A percentile compares a stretch with the other conserved stretches of the same genome.
These are phyloP conservation scores for Catharus ustulatus DNA, from an alignment of 2,797 vertebrate genomes.

Conservation along the genomic window DNA sequence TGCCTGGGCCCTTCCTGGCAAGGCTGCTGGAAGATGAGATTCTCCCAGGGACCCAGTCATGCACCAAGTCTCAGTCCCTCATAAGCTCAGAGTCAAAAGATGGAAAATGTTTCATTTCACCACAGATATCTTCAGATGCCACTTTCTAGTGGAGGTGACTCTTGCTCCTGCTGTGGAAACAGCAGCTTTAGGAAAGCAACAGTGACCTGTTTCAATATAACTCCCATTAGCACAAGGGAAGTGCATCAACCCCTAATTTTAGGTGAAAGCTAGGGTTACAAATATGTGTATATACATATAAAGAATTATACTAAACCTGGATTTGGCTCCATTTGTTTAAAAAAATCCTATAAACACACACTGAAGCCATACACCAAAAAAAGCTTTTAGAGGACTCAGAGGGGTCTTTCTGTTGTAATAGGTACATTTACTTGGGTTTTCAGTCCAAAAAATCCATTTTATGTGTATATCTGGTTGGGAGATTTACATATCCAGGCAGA, in stretches of 20 bases:
- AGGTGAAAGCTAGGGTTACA: constrained; percentile 8
- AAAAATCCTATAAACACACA: constrained; percentile 26
- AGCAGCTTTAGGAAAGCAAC: not conserved
- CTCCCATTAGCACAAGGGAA: not conserved
- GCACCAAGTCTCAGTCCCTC: not conserved
- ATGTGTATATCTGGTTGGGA: constrained; percentile 38
- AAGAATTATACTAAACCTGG: constrained; percentile 39
- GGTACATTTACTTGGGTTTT: constrained; percentile 57
- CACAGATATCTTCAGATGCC: not conserved
- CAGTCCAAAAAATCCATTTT: constrained; percentile 53
- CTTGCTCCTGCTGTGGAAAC: not conserved
- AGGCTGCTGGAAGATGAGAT: not conserved
- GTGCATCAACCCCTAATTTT: not conserved
- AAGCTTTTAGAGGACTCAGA: constrained; percentile 61
- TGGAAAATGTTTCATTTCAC: not conserved
- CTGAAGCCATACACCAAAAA: constrained; percentile 37
- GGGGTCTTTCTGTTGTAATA: constrained; percentile 52
- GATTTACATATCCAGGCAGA: constrained; percentile 59
- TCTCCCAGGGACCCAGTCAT: not conserved
- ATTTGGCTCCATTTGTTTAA: constrained; percentile 42
- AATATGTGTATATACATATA: not conserved
- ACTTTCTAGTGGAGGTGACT: not conserved
- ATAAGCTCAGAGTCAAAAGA: not conserved
- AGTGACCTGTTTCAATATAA: not conserved
- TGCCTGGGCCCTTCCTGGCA: not conserved